Evolutionary conservation across 2,113 vertebrate genomes (phyloP), one percentile per base, ranked within the genome.

Genomic region (Cyprinodon tularosa): DNA sequence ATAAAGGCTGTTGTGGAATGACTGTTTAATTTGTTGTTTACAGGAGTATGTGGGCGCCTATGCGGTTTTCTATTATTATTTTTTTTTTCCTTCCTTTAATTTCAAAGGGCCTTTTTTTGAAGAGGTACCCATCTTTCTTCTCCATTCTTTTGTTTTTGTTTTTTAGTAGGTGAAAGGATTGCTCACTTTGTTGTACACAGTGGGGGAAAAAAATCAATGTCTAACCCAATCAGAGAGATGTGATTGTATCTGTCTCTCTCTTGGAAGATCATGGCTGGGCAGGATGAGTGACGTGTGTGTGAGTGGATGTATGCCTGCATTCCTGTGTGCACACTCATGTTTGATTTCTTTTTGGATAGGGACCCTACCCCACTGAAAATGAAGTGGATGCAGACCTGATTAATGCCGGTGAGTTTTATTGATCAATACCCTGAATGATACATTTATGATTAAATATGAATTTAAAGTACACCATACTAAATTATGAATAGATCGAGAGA

Each of bases 321-420:
- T 4, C 29, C 36, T 66, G 44, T 80, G 81, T 68, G 62, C 66
- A n/a, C 59, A 47, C 60, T 82, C 64, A 63, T 66, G 65, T 20
- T 59, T 66, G 0, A 68, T 74, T 73, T 82, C 42, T 87, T 59
- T 77, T 39, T 85, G 29, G 50, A 62, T 86, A 99, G 98, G 98
- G 98, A 67, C 98, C 98, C 0, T 99, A 99, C 78, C 98, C 98
- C n/a, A 84, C 94, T 44, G 94, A 97, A 80, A 92, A 88, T 3
- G 95, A 96, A 83, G 97, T 97, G 45, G 98, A 99, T 86, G 95
- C 98, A 74, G 98, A 99, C 84, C 95, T 99, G 64, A 99, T 99
- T 86, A 99, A 99, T 69, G 98, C 98, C 82, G 98, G 98, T 98
- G 93, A 95, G 88, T 20, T 5, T 71, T 53, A 20, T 72, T 57